Evolutionary conservation across 2,113 vertebrate species (phyloP).

Genomic region (Tauraco erythrolophus): DNA sequence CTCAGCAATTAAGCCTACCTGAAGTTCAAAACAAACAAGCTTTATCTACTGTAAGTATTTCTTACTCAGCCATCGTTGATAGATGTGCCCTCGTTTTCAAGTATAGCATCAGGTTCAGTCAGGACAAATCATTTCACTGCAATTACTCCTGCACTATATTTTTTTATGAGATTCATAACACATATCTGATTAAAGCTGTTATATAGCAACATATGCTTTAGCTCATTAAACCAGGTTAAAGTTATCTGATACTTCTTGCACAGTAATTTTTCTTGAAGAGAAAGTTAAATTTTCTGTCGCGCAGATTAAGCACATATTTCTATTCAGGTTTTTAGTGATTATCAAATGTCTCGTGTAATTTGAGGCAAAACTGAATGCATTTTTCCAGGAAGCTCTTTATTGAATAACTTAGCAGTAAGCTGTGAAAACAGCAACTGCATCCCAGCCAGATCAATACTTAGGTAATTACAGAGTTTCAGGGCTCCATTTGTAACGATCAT

Average conservation of each 20-base stretch:
- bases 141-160: not conserved
- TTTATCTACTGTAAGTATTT: not conserved
- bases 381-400: not conserved
- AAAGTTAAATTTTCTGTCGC: not conserved
- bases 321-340: not conserved
- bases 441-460: not conserved
- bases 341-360: not conserved
- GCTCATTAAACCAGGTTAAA: not conserved
- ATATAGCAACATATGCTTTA: not conserved
- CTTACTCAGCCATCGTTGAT: not conserved
- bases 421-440: constrained; percentile 8
- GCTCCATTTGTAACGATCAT: not conserved
- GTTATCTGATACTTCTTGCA: not conserved
- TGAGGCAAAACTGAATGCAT: not conserved
- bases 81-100: not conserved
- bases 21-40: not conserved
- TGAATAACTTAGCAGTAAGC: not conserved
- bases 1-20: not conserved
- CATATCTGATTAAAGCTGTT: not conserved
- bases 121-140: not conserved
- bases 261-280: not conserved
- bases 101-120: not conserved
- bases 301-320: not conserved
- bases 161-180: not conserved
- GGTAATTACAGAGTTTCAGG: not conserved